phyloP scores from a whole-genome alignment of 2,888 invertebrate species.

The Caenorhabditis sp. region DNA sequence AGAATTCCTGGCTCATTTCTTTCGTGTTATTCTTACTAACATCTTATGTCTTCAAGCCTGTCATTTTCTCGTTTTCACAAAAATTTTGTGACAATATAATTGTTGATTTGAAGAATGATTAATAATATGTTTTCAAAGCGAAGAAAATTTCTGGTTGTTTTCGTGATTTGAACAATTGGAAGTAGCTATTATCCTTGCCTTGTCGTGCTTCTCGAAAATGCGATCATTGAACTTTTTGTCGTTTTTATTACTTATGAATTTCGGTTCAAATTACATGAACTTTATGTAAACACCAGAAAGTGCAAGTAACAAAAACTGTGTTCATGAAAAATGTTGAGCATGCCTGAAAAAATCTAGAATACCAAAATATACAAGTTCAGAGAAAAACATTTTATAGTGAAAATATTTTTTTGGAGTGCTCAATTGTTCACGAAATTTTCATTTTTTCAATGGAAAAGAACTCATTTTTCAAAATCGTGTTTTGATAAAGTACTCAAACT shows the following conservation, averaged over 20 bases:
- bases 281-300: no score
- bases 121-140: neutral
- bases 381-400: no score
- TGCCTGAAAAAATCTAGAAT: no score
- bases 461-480: no score
- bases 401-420: no score
- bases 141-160: constrained; percentile 2
- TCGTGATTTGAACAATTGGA: neutral
- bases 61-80: neutral
- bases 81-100: neutral
- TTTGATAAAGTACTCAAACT: no score
- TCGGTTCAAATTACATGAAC: neutral
- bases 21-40: no score
- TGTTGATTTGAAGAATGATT: neutral
- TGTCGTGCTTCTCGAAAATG: constrained; percentile 5
- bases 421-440: no score
- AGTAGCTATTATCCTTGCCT: constrained; percentile 2
- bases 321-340: no score
- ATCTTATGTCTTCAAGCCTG: neutral
- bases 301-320: no score
- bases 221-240: neutral
- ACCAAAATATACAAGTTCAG: no score
- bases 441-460: no score
- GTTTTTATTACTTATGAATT: neutral
- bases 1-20: neutral